These are phyloP conservation scores for Hafferia zeledoni DNA, from an alignment of 2,797 vertebrate genomes.

Conservation along the genomic window DNA sequence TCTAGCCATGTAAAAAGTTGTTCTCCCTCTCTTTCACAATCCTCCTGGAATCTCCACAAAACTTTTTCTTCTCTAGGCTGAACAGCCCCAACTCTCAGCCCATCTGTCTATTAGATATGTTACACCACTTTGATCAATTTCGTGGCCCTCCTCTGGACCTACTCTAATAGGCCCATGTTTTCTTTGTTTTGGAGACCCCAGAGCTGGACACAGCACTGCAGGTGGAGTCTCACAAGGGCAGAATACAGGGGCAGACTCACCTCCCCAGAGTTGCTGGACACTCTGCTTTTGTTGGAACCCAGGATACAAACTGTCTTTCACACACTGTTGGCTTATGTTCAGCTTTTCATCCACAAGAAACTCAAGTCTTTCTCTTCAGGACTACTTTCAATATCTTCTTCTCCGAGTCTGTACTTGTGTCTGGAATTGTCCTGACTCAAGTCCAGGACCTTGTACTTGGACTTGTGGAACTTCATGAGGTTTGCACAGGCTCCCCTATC, in stretches of 20 bases:
- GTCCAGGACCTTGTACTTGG: no score
- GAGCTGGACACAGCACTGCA: not conserved
- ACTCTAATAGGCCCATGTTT: not conserved
- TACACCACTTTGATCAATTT: not conserved
- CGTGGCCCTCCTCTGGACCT: not conserved
- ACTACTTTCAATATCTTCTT: not conserved
- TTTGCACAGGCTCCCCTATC: accelerated
- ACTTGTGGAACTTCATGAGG: not conserved
- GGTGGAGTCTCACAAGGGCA: no score
- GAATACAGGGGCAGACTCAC: not conserved
- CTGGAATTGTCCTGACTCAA: not conserved
- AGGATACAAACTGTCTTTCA: not conserved
- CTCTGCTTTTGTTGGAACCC: not conserved
- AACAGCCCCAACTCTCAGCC: not conserved
- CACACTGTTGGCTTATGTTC: not conserved
- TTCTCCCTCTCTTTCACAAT: not conserved
- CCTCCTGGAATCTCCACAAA: not conserved
- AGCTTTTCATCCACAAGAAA: not conserved
- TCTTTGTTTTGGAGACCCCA: not conserved
- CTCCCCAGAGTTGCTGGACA: not conserved
- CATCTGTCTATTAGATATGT: not conserved
- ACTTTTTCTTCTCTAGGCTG: not conserved
- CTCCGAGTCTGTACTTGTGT: not conserved
- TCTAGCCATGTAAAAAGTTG: not conserved
- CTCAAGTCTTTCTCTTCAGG: not conserved